phyloP scores from a whole-genome alignment of 2,888 invertebrate species.

The Ichneumon xanthorius region DNA sequence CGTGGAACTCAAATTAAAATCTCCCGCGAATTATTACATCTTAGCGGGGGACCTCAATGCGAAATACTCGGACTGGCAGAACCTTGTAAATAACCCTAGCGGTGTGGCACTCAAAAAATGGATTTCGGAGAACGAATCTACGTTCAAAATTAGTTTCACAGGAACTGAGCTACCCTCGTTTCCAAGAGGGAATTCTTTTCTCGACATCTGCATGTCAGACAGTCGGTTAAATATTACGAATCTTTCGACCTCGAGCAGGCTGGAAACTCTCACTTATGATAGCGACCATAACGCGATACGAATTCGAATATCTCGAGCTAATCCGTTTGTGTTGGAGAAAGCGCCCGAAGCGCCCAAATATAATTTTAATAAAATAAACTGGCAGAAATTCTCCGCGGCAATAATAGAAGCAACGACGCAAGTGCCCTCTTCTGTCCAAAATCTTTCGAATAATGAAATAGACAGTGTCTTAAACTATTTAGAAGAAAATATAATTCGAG shows the following conservation, averaged over 20 bases:
- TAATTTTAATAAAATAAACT: conserved; percentile 36
- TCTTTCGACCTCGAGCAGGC: background rate
- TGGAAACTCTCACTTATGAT: too few relatives aligned
- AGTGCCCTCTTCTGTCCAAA: conserved; percentile 10
- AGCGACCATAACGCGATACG: too few relatives aligned
- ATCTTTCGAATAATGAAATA: conserved; percentile 29
- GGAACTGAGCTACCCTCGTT: conserved; percentile 31
- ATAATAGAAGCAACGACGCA: too few relatives aligned
- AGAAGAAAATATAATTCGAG: conserved; percentile 12
- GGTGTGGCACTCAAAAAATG: conserved; percentile 25
- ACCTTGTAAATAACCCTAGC: conserved; percentile 8
- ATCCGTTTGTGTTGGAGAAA: background rate
- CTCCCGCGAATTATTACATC: background rate
- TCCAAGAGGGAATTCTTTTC: conserved; percentile 27
- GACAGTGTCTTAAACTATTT: background rate
- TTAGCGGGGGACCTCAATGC: conserved; percentile 50
- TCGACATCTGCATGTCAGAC: conserved; percentile 35
- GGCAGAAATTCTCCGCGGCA: background rate
- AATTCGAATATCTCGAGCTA: too few relatives aligned
- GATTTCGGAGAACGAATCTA: background rate
- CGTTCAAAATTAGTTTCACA: conserved; percentile 10
- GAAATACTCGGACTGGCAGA: conserved; percentile 34
- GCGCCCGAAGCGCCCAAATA: background rate
- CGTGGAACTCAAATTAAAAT: background rate
- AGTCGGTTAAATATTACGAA: background rate